phyloP scores from a whole-genome alignment of 2,113 vertebrate species.

The Ia io region DNA sequence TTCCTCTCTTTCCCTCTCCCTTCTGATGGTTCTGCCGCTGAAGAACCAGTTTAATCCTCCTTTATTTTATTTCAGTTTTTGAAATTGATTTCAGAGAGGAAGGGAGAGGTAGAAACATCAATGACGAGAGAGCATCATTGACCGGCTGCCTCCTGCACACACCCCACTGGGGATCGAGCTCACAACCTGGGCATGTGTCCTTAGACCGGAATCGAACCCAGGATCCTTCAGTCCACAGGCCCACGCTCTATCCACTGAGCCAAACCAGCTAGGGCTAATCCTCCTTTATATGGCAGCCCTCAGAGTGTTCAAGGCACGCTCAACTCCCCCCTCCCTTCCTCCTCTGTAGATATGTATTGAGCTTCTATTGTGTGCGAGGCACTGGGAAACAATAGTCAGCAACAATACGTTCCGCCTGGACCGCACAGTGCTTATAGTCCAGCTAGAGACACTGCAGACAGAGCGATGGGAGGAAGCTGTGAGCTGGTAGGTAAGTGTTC shows the following conservation, averaged over 20 bases:
- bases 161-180: too few species aligned
- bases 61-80: neutral
- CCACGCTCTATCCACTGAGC: too few species aligned
- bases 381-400: neutral
- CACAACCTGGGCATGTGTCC: too few species aligned
- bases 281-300: neutral
- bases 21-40: neutral
- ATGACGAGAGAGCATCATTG: too few species aligned
- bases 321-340: conserved; percentile 58
- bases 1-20: too few species aligned
- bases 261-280: too few species aligned
- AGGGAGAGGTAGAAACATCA: too few species aligned
- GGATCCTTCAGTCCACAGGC: too few species aligned
- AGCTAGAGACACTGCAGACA: neutral
- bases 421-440: neutral
- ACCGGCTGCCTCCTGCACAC: too few species aligned
- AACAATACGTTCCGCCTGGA: neutral
- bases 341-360: neutral
- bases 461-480: neutral
- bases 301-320: conserved; percentile 54
- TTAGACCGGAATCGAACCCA: too few species aligned
- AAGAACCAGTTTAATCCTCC: neutral
- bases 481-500: neutral
- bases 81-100: too few species aligned
- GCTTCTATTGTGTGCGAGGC: neutral